Evolutionary conservation across 2,888 invertebrate species (phyloP).

Genomic region (Heliconius charithonia): DNA sequence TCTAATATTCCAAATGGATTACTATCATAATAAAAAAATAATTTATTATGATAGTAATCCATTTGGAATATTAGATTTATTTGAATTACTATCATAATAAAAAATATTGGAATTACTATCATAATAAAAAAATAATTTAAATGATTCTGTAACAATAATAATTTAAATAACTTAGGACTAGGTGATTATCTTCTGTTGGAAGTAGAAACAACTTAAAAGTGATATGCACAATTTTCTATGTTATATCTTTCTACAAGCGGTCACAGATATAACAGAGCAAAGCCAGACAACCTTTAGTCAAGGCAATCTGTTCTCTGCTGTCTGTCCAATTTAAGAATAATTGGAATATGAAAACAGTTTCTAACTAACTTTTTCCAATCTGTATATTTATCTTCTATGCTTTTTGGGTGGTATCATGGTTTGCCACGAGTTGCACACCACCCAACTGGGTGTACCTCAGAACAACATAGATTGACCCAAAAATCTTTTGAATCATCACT

Average conservation of each 20-base stretch:
- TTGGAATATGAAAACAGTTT: background rate
- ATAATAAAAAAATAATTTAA: too few relatives aligned
- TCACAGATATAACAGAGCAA: too few relatives aligned
- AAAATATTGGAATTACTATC: too few relatives aligned
- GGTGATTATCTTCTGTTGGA: background rate
- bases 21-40: too few relatives aligned
- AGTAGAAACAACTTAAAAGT: background rate
- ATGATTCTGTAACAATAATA: too few relatives aligned
- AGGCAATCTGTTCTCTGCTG: background rate
- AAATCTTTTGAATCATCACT: slow-evolving; percentile 95
- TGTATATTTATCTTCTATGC: slow-evolving; percentile 95
- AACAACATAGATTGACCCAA: slow-evolving; percentile 97
- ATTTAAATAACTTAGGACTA: too few relatives aligned
- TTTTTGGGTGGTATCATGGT: slow-evolving; percentile 96
- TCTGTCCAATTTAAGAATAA: background rate
- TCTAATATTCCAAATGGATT: background rate
- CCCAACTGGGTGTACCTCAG: slow-evolving; percentile 98
- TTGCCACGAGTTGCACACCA: slow-evolving; percentile 99
- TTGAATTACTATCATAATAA: background rate
- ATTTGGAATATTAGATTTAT: too few relatives aligned
- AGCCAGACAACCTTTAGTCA: too few relatives aligned
- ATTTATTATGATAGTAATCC: too few relatives aligned
- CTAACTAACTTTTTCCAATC: slow-evolving; percentile 93
- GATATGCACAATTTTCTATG: too few relatives aligned
- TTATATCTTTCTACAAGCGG: too few relatives aligned